A percentile compares a stretch with the other conserved stretches of the same genome.
These are phyloP conservation scores for Globia sparganii DNA, from an alignment of 2,888 invertebrate genomes.

Conservation along the genomic window DNA sequence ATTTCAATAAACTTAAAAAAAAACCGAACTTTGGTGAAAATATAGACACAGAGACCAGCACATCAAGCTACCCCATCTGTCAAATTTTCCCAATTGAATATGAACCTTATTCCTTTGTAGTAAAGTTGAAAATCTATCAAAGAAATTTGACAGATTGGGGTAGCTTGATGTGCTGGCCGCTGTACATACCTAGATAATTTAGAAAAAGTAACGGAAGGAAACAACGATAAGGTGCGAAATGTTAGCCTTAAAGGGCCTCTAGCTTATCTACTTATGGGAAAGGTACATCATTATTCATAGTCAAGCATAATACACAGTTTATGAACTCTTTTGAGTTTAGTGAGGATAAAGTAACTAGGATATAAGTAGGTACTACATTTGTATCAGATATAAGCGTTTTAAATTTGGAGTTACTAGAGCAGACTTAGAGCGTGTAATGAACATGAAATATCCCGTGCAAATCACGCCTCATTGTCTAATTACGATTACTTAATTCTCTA, in stretches of 20 bases:
- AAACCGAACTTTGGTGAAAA: not conserved
- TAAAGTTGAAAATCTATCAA: no score
- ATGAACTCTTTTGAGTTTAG: conserved; percentile 27
- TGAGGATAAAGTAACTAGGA: conserved; percentile 45
- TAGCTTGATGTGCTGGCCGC: no score
- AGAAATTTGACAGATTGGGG: no score
- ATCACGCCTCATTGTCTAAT: conserved; percentile 28
- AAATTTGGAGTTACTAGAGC: conserved; percentile 53
- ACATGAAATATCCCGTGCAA: conserved; percentile 23
- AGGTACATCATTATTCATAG: conserved; percentile 37
- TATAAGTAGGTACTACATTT: conserved; percentile 35
- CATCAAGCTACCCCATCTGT: no score
- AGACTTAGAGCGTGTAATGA: conserved; percentile 40
- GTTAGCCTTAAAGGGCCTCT: conserved; percentile 60
- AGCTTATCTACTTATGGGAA: conserved; percentile 65
- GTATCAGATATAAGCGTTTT: conserved; percentile 53
- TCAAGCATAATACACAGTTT: conserved; percentile 23
- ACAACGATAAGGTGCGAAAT: conserved; percentile 28
- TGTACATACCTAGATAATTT: not conserved
- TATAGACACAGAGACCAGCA: no score
- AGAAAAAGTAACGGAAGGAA: not conserved
- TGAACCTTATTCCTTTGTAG: no score
- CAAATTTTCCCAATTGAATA: no score
- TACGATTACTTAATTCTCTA: conserved; percentile 49
- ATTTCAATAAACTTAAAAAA: not conserved